Base-by-base conservation (phyloP, 1,140 invertebrate genomes). In the Panagrolaimus sp. region DNA sequence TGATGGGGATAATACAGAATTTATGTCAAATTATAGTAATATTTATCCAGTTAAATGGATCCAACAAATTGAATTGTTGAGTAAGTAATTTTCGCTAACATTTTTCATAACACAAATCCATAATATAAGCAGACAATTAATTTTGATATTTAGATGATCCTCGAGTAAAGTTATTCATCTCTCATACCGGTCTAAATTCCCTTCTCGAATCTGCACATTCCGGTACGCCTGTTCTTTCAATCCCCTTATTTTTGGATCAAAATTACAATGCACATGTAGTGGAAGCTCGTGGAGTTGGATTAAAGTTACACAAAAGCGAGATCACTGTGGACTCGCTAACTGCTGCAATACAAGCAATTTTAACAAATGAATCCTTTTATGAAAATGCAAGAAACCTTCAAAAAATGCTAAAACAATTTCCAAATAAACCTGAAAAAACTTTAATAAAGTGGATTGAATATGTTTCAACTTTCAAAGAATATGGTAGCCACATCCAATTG, bases 131-230 rank as follows among this genome's bases (percentile, higher is more conserved):
- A n/a, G n/a, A n/a, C n/a, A n/a, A n/a, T n/a, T n/a, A n/a, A n/a
- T n/a, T n/a, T n/a, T n/a, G n/a, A 71, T 20, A 71, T 65, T 67
- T 69, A 71, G 77, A 69, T 51, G 68, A 79, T 64, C 67, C 67
- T 11, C 74, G 69, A 20, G 67, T 71, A 38, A 73, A 70, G 20
- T n/a, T 71, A 5, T 79, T 79, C 67, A 77, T 79, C 61, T 72
- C 77, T 13, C 77, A 79, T 47, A 63, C 71, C 61, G 77, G 77
- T 38, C 72, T 66, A 23, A 79, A 79, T 57, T 69, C 74, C n/a
- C 67, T 65, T 43, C 51, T 70, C 3, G 77, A 79, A 66, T 51
- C 71, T n/a, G 20, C 76, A 13, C 67, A 77, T 53, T 57, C 78
- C 27, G 74, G 74, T 1, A 66, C 73, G 9, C 77, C 77, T 11